Evolutionary conservation across 2,797 vertebrate species (phyloP).

Genomic region (Eulemur mongoz): DNA sequence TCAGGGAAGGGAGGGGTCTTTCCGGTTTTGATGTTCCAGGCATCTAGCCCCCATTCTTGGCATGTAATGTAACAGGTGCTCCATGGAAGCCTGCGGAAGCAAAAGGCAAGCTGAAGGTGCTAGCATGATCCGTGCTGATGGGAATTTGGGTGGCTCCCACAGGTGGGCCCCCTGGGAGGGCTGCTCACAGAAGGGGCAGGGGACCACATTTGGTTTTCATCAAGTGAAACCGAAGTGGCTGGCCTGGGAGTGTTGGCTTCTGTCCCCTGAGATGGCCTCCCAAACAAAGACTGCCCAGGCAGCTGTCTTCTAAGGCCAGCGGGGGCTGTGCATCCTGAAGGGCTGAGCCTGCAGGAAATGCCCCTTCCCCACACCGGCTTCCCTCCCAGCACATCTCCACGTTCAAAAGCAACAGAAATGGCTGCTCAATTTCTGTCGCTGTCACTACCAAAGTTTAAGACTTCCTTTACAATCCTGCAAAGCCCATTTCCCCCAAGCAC

Average conservation of each 20-base stretch:
- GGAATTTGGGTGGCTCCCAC: background rate
- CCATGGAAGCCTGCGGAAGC: background rate
- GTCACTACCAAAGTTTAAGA: background rate
- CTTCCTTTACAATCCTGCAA: background rate
- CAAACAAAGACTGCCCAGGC: background rate
- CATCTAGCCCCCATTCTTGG: background rate
- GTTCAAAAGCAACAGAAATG: background rate
- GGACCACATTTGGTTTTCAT: background rate
- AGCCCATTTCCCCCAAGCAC: background rate
- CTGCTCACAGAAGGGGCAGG: background rate
- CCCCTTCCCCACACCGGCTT: background rate
- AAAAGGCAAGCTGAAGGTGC: background rate
- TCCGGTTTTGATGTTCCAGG: background rate
- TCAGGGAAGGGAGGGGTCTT: background rate
- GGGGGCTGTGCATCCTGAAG: fast-evolving
- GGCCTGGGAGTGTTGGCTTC: background rate
- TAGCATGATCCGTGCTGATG: fast-evolving
- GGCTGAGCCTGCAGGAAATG: background rate
- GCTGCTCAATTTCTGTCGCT: background rate
- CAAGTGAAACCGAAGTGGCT: background rate
- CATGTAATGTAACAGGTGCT: fast-evolving
- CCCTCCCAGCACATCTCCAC: background rate
- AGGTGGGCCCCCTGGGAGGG: background rate
- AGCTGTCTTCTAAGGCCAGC: background rate
- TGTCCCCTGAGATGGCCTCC: background rate